Percentiles rank a stretch among this genome's conserved stretches.
These are phyloP conservation scores for Drosophila parabipectinata DNA, from an alignment of 1,140 invertebrate species.

Conservation along the genomic window DNA sequence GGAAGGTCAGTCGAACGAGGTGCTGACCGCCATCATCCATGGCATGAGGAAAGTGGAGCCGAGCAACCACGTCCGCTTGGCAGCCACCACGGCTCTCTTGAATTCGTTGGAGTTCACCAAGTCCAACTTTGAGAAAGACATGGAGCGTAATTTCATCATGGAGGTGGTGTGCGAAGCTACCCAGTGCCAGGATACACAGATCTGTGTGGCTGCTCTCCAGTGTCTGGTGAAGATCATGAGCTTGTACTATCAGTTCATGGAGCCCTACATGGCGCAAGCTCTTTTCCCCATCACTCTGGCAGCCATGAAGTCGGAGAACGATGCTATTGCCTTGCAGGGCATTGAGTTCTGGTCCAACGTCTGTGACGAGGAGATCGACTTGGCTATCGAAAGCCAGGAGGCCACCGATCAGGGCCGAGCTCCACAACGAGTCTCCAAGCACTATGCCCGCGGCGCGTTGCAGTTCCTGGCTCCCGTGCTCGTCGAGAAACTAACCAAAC, in stretches of 20 bases:
- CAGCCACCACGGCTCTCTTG: conserved; percentile 98
- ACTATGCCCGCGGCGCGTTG: conserved; percentile 98
- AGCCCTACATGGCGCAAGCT: conserved; percentile 98
- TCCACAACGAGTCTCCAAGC: conserved; percentile 94
- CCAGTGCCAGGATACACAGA: conserved; percentile 93
- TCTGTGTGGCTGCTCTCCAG: conserved; percentile 97
- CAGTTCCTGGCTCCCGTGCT: conserved; percentile 97
- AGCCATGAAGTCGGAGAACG: conserved; percentile 98
- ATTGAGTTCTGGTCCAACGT: conserved; percentile 99
- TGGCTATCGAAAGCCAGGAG: conserved; percentile 97
- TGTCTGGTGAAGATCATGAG: conserved; percentile 99
- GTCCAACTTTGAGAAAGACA: conserved; percentile 98
- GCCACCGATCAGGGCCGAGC: conserved; percentile 95
- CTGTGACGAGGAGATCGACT: conserved; percentile 99
- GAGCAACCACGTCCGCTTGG: conserved; percentile 94
- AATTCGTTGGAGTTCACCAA: conserved; percentile 99
- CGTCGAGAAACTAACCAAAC: conserved; percentile 97
- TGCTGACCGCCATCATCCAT: conserved; percentile 99
- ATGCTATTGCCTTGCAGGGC: conserved; percentile 98
- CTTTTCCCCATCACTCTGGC: conserved; percentile 99
- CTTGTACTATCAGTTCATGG: conserved; percentile 99
- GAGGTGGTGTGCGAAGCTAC: conserved; percentile 98
- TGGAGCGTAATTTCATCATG: conserved; percentile 99
- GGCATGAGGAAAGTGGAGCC: conserved; percentile 95
- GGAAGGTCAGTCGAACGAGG: conserved; percentile 96